Evolutionary conservation across 1,140 invertebrate genomes (phyloP).

Genomic region (Drosophila lowei): DNA sequence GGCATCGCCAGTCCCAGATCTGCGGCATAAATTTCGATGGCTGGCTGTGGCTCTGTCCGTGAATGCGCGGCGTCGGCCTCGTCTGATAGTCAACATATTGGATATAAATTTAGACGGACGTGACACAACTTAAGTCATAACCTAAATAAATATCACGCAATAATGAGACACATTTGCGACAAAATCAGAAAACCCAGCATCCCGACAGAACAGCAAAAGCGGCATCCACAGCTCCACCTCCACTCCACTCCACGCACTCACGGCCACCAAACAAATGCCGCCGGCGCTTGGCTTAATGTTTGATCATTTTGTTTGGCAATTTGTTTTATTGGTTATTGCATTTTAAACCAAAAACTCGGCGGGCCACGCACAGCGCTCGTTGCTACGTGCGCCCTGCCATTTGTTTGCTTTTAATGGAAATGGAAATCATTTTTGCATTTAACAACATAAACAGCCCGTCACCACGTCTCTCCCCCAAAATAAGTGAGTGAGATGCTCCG

Average conservation of each 20-base stretch:
- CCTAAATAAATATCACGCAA: constrained; percentile 82
- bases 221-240: constrained; percentile 6
- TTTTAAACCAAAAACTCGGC: constrained; percentile 69
- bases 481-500: constrained; percentile 43
- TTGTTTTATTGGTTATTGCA: constrained; percentile 82
- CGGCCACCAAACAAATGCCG: constrained; percentile 22
- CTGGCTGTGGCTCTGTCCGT: constrained; percentile 34
- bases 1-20: constrained; percentile 54
- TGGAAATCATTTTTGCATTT: constrained; percentile 82
- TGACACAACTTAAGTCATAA: constrained; percentile 82
- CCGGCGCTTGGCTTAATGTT: constrained; percentile 63
- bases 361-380: constrained; percentile 44
- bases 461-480: constrained; percentile 31
- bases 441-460: constrained; percentile 75
- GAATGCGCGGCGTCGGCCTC: constrained; percentile 55
- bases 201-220: constrained; percentile 15
- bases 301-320: constrained; percentile 79
- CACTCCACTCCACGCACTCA: neutral
- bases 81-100: constrained; percentile 76
- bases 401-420: constrained; percentile 77
- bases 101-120: constrained; percentile 77
- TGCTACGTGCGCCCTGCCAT: constrained; percentile 65
- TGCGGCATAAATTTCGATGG: constrained; percentile 60
- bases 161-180: constrained; percentile 79
- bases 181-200: constrained; percentile 56